phyloP scores from a whole-genome alignment of 1,140 invertebrate species.

The Drosophila repletoides region DNA sequence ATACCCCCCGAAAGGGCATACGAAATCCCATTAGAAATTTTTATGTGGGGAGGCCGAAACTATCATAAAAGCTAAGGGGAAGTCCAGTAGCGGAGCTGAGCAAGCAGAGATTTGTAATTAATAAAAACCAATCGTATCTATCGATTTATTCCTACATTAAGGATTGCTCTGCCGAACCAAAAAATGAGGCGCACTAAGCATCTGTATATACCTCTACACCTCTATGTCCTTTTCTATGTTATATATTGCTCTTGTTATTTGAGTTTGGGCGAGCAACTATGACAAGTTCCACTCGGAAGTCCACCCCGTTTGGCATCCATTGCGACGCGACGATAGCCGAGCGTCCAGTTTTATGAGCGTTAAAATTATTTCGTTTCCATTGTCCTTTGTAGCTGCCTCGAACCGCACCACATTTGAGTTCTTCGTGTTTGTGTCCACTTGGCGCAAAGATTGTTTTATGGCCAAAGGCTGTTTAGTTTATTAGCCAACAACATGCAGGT shows the following conservation, averaged over 20 bases:
- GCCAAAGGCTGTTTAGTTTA: constrained; percentile 60
- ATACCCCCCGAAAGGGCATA: too few species aligned
- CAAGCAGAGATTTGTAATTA: too few species aligned
- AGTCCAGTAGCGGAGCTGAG: too few species aligned
- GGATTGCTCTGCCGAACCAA: not conserved
- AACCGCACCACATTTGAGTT: not conserved
- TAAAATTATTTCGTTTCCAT: constrained; percentile 51
- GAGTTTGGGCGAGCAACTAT: not conserved
- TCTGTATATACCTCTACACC: not conserved
- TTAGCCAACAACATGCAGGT: constrained; percentile 65
- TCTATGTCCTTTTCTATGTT: not conserved
- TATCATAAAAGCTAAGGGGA: not conserved
- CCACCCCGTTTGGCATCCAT: not conserved
- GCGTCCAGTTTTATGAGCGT: constrained; percentile 47
- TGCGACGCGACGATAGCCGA: too few species aligned
- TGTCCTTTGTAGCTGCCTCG: constrained; percentile 7
- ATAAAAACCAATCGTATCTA: constrained; percentile 10
- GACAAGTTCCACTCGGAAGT: not conserved
- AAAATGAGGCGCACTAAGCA: too few species aligned
- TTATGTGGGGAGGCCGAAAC: too few species aligned
- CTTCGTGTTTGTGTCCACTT: constrained; percentile 41
- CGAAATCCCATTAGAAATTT: too few species aligned
- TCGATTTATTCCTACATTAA: constrained; percentile 22
- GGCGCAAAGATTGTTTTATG: constrained; percentile 60
- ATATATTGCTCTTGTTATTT: not conserved